Evolutionary conservation across 2,113 vertebrate species (phyloP).

Genomic region (Orycteropus afer): DNA sequence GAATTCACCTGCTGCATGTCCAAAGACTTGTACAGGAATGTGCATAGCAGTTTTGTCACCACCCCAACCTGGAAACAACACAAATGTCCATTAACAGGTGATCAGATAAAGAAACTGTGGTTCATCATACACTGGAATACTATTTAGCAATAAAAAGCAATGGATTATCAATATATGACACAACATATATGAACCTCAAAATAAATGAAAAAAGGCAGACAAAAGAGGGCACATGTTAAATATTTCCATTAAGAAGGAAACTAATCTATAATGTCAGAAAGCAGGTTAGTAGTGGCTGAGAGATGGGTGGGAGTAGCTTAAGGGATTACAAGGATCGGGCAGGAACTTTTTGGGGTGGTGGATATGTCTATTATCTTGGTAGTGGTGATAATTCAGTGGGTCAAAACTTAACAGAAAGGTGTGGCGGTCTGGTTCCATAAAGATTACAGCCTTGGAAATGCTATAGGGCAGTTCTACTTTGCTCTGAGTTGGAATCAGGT

Average conservation of each 20-base stretch:
- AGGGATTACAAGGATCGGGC: neutral
- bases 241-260: neutral
- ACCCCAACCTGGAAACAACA: neutral
- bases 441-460: neutral
- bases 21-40: rapidly evolving
- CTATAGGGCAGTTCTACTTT: neutral
- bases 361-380: neutral
- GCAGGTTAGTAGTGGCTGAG: neutral
- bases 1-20: neutral
- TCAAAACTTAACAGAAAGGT: neutral
- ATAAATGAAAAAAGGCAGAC: neutral
- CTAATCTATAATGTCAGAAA: neutral
- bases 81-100: neutral
- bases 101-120: neutral
- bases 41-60: neutral
- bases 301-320: neutral
- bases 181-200: neutral
- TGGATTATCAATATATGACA: too few relatives aligned
- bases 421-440: neutral
- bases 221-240: neutral
- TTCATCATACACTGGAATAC: rapidly evolving
- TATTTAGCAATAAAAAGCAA: neutral
- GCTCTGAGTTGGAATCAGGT: neutral
- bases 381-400: rapidly evolving
- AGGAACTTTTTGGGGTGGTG: neutral